Base-by-base conservation (phyloP, 2,888 invertebrate genomes). In the Thymelicus acteon region DNA sequence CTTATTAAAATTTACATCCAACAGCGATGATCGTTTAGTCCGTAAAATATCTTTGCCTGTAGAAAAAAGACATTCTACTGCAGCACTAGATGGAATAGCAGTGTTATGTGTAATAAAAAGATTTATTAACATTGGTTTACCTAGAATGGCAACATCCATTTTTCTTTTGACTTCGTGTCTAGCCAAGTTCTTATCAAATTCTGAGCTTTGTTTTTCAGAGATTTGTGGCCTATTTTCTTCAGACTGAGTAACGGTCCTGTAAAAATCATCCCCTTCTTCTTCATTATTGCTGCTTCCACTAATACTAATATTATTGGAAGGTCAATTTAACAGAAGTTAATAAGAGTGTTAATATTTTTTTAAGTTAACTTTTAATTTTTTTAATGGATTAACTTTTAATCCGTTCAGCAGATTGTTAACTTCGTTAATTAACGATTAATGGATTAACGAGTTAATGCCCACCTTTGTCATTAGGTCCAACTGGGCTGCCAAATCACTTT, bases 381-480 rank as follows among this genome's bases (percentile, higher is more conserved):
- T 73, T 60, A n/a, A n/a, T n/a, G n/a, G n/a, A n/a, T 63, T 52
- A 63, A 49, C 63, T 63, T 72, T 65, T 67, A 72, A 72, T 70
- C 70, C 72, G 64, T 70, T 71, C 72, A 67, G 69, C 60, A 48
- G 71, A 72, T 69, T 73, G 64, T 73, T 72, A 72, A 72, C 71
- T 72, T 69, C 72, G 63, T 72, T 73, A 73, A 62, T 73, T 72
- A 73, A 73, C 69, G 72, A 72, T 73, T 72, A 72, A 72, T 2
- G 19, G 19, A 19, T 19, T 19, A 19, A 19, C 72, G 72, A 8
- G 47, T 49, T 8, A 40, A 13, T 0, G 39, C 48, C 48, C 72
- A 68, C 8, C 48, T 48, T 48, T 39, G 5, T 31, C 31, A 31
- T 31, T 31, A 31, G 31, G 31, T 3, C 31, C 4, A 31, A 31